Base-by-base conservation (phyloP, 2,113 vertebrate genomes). In the Lepisosteus oculatus region DNA sequence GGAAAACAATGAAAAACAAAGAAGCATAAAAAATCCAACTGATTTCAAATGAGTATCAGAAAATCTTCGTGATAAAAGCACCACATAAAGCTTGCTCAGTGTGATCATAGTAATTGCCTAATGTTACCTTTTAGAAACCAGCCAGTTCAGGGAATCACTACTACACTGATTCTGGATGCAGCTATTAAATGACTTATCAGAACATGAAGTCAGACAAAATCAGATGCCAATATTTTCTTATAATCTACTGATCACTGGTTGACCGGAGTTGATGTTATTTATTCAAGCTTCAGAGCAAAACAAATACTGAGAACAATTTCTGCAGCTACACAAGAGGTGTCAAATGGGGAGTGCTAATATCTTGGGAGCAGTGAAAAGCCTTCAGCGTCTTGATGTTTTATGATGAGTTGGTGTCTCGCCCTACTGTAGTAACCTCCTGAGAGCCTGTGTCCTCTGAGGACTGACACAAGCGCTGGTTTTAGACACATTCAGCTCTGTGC, bases 161-260 rank as follows among this genome's bases (percentile, higher is more conserved):
- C 64, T 69, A 77, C 76, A 77, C 79, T 70, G 72, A 79, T 77
- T 81, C 77, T 69, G 77, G 72, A 73, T 79, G 73, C 82, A 79
- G 45, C 71, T 72, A 79, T 85, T 84, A 69, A 84, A 82, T 86
- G 76, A 80, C 82, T 80, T n/a, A 81, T 76, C 76, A 75, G 72
- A 76, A 79, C 79, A 78, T 83, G 79, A 65, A 80, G 75, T 80
- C 75, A 70, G 77, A 71, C 70, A 74, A 78, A 83, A 79, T 81
- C 78, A 85, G 55, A 73, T 80, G 75, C 62, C 43, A 77, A 84
- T 79, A 80, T 70, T 73, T 71, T 81, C 81, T 81, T 77, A 78
- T 77, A 79, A 29, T 79, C 77, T 74, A 65, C 70, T 84, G 79
- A 72, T 76, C 68, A 79, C 76, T 67, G 29, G 72, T 68, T 75